These are phyloP conservation scores for Athetis lepigone DNA, from an alignment of 2,888 invertebrate species.

Conservation along the genomic window DNA sequence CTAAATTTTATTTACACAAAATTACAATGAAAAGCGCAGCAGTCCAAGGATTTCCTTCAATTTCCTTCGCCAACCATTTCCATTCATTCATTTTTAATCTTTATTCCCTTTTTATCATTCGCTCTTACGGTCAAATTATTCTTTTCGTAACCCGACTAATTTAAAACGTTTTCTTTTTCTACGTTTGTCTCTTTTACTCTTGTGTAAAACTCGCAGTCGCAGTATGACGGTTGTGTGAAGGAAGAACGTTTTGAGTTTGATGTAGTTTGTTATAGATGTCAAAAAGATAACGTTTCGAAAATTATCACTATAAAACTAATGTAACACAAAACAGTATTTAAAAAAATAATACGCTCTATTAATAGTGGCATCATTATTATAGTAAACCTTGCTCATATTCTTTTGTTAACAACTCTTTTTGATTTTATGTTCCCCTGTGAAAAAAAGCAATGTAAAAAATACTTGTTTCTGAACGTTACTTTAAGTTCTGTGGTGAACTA, in stretches of 20 bases:
- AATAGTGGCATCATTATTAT: too few species aligned
- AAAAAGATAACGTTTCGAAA: conserved; percentile 27
- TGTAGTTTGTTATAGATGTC: conserved; percentile 15
- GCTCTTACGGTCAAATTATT: conserved; percentile 55
- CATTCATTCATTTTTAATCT: conserved; percentile 72
- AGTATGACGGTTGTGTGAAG: background rate
- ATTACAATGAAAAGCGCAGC: conserved; percentile 83
- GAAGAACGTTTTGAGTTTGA: conserved; percentile 11
- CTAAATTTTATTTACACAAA: conserved; percentile 84
- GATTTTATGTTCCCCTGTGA: background rate
- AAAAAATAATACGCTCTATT: too few species aligned
- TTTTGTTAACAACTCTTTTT: too few species aligned
- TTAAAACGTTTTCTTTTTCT: background rate
- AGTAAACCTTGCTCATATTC: too few species aligned
- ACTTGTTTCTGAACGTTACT: conserved; percentile 31
- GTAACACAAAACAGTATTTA: too few species aligned
- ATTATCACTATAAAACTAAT: too few species aligned
- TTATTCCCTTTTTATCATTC: conserved; percentile 49
- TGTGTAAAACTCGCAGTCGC: fast-evolving
- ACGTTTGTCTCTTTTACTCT: conserved; percentile 22
- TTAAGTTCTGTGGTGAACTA: background rate
- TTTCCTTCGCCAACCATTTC: conserved; percentile 75
- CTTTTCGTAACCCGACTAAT: conserved; percentile 10
- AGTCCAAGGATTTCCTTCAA: conserved; percentile 85
- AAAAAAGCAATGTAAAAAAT: background rate